Evolutionary conservation across 2,888 invertebrate genomes (phyloP).

Genomic region (Andrena dorsata): DNA sequence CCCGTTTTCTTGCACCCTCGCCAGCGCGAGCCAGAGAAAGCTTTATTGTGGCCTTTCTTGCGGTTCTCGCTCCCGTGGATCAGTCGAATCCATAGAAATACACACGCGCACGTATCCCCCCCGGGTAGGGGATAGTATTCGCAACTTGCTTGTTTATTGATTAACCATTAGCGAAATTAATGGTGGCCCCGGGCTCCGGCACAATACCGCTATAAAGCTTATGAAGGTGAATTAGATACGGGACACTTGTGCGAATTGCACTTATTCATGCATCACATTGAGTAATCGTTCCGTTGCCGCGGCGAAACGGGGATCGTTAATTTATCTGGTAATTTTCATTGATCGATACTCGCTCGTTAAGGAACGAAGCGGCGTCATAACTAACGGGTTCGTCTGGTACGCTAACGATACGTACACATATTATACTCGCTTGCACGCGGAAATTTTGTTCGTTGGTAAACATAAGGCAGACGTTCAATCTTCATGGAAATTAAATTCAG

Average conservation of each 20-base stretch:
- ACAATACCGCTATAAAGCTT: slow-evolving; percentile 66
- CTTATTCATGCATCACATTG: slow-evolving; percentile 39
- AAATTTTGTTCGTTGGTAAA: neutral
- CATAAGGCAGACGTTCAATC: neutral
- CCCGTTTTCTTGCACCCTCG: slow-evolving; percentile 48
- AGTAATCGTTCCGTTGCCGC: slow-evolving; percentile 26
- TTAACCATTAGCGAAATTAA: slow-evolving; percentile 83
- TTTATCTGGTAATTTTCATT: slow-evolving; percentile 29
- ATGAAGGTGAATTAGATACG: slow-evolving; percentile 67
- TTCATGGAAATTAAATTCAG: neutral
- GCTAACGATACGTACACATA: neutral
- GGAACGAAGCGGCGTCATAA: neutral
- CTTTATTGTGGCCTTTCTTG: slow-evolving; percentile 57
- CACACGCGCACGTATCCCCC: slow-evolving; percentile 35
- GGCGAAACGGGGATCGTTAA: slow-evolving; percentile 28
- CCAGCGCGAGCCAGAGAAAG: neutral
- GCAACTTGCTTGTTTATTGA: slow-evolving; percentile 79
- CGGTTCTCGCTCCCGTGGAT: slow-evolving; percentile 25
- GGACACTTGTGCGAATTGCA: slow-evolving; percentile 63
- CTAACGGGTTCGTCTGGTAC: slow-evolving; percentile 5
- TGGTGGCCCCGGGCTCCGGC: slow-evolving; percentile 73
- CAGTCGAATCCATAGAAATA: slow-evolving; percentile 58
- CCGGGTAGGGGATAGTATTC: slow-evolving; percentile 41
- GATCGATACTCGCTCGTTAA: slow-evolving; percentile 19
- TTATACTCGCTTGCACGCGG: neutral